A percentile compares a stretch with the other conserved stretches of the same genome.
Conservation (phyloP, 2,888 invertebrate species). For the Lucinisca nassula region DNA sequence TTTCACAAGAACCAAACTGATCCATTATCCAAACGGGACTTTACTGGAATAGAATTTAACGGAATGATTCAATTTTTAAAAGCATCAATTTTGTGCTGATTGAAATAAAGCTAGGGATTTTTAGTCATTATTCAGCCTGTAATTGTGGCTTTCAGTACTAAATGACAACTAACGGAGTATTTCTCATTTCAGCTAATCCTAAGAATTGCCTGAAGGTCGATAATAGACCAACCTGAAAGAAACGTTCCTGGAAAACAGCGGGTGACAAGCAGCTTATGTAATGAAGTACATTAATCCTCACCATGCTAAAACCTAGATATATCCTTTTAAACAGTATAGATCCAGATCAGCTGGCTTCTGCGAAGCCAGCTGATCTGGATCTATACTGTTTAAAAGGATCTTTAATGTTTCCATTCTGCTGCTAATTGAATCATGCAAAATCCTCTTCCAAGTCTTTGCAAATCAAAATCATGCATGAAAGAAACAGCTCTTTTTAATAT, state of each 20-base stretch:
- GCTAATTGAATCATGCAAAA: too few species aligned
- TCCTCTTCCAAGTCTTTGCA: too few species aligned
- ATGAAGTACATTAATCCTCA: too few species aligned
- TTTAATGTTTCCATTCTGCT: too few species aligned
- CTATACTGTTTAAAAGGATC: too few species aligned
- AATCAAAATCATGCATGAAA: too few species aligned
- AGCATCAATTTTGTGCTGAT: neutral
- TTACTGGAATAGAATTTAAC: neutral
- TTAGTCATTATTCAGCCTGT: neutral
- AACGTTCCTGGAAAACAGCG: neutral
- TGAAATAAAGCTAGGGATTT: neutral
- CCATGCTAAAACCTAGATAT: too few species aligned
- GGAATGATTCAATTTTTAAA: neutral
- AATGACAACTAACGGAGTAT: neutral
- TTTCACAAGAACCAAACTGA: neutral
- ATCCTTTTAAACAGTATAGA: too few species aligned
- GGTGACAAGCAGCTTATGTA: neutral
- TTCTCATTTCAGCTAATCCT: neutral
- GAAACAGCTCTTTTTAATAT: too few species aligned
- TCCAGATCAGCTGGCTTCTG: too few species aligned
- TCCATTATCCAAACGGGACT: neutral
- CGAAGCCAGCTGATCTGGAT: too few species aligned
- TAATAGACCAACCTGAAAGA: neutral
- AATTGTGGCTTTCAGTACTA: conserved; percentile 2
- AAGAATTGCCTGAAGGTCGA: neutral